These are phyloP conservation scores for Branchinecta lynchi DNA, from an alignment of 1,140 invertebrate species.

Conservation along the genomic window DNA sequence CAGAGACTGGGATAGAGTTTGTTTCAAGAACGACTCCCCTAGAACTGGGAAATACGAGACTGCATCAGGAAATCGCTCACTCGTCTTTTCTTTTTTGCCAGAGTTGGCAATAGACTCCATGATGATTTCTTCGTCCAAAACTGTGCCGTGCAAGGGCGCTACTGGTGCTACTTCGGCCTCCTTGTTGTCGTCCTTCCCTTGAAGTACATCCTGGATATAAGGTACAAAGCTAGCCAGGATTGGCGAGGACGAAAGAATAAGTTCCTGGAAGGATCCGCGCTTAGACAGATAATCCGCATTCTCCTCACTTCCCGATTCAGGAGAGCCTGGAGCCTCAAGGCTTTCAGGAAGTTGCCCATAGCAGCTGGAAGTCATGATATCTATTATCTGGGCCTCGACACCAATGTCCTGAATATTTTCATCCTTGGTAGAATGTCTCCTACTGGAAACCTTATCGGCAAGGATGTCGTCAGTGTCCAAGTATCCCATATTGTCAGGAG, in stretches of 20 bases:
- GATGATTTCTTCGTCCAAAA: too few relatives aligned
- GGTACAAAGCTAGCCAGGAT: constrained; percentile 2
- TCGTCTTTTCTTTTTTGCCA: too few relatives aligned
- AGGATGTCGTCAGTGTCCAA: background rate
- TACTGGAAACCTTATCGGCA: background rate
- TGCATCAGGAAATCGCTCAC: too few relatives aligned
- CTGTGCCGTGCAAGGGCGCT: too few relatives aligned
- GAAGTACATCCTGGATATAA: background rate
- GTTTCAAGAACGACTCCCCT: too few relatives aligned
- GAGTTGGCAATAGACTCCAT: too few relatives aligned
- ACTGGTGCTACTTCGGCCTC: too few relatives aligned
- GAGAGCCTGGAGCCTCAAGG: background rate
- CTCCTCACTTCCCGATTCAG: background rate
- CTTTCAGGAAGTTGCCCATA: background rate
- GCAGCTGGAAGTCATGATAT: background rate
- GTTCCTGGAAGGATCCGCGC: background rate
- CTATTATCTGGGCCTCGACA: too few relatives aligned
- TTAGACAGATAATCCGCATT: background rate
- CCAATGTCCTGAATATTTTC: background rate
- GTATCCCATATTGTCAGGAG: background rate
- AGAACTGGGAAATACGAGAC: too few relatives aligned
- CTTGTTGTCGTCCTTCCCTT: background rate
- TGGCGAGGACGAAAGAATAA: background rate
- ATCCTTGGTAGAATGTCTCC: background rate
- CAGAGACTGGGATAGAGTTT: too few relatives aligned